These are phyloP conservation scores for Variabilichromis moorii DNA, from an alignment of 2,113 vertebrate species.

Conservation along the genomic window DNA sequence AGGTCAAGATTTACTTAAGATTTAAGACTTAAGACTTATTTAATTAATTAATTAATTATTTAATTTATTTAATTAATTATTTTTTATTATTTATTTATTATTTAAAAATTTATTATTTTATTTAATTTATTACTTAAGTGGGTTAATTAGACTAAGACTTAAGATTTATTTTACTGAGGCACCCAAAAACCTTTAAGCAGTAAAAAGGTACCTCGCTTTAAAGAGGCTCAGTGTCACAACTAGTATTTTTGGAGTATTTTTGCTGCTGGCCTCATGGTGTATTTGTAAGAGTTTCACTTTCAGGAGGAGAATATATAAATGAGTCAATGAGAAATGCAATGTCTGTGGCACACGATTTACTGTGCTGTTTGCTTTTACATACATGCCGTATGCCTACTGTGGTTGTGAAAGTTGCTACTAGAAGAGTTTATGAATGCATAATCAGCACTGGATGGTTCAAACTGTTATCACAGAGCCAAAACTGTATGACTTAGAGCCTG, in stretches of 20 bases:
- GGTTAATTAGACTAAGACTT: no score
- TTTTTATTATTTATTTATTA: no score
- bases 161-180: neutral
- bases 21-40: no score
- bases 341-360: neutral
- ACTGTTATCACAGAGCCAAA: neutral
- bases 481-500: neutral
- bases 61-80: no score
- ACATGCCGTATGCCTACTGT: neutral
- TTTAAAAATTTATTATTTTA: no score
- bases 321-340: neutral
- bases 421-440: neutral
- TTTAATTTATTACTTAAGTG: no score
- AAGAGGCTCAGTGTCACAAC: neutral
- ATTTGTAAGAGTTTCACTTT: neutral
- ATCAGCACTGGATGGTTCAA: neutral
- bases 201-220: neutral
- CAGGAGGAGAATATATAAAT: neutral
- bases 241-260: neutral
- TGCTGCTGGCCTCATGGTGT: neutral
- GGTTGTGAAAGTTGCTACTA: neutral
- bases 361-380: neutral
- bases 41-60: accelerated
- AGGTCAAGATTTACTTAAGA: neutral
- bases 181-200: neutral